A percentile compares a stretch with the other conserved stretches of the same genome.
Conservation (phyloP, 2,888 invertebrate genomes). For the Phaedon cochleariae region DNA sequence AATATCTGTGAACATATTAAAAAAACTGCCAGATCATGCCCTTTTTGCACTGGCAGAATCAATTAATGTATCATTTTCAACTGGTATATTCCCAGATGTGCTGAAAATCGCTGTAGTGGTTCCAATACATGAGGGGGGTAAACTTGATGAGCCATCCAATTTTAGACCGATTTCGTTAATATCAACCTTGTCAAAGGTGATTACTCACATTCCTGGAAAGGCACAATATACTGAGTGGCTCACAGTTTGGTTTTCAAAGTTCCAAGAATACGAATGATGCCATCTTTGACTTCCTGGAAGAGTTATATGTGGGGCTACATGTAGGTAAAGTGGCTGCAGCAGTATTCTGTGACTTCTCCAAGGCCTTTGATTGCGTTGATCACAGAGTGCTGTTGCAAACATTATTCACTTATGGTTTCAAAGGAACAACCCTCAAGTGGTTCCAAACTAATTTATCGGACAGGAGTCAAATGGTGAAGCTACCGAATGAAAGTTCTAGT, state of each 20-base stretch:
- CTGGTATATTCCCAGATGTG: not conserved
- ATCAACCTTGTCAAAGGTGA: conserved; percentile 2
- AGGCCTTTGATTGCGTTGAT: too few species aligned
- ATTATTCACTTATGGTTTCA: too few species aligned
- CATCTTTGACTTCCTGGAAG: not conserved
- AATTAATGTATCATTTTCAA: conserved; percentile 13
- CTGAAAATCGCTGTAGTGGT: not conserved
- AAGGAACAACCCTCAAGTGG: too few species aligned
- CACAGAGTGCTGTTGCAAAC: too few species aligned
- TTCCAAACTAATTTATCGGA: too few species aligned
- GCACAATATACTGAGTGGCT: not conserved
- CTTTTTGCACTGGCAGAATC: conserved; percentile 4
- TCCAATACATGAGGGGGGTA: not conserved
- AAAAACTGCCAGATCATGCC: conserved; percentile 15
- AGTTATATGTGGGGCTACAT: too few species aligned
- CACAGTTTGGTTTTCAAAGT: not conserved
- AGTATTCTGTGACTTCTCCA: too few species aligned
- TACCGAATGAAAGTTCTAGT: too few species aligned
- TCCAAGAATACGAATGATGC: not conserved
- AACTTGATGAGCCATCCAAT: not conserved
- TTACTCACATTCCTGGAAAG: not conserved
- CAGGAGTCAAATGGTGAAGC: too few species aligned
- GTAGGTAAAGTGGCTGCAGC: too few species aligned
- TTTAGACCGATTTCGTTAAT: not conserved
- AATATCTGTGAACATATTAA: conserved; percentile 11